These are phyloP conservation scores for Drosophila sulfurigaster DNA, from an alignment of 1,140 invertebrate genomes.

Conservation along the genomic window DNA sequence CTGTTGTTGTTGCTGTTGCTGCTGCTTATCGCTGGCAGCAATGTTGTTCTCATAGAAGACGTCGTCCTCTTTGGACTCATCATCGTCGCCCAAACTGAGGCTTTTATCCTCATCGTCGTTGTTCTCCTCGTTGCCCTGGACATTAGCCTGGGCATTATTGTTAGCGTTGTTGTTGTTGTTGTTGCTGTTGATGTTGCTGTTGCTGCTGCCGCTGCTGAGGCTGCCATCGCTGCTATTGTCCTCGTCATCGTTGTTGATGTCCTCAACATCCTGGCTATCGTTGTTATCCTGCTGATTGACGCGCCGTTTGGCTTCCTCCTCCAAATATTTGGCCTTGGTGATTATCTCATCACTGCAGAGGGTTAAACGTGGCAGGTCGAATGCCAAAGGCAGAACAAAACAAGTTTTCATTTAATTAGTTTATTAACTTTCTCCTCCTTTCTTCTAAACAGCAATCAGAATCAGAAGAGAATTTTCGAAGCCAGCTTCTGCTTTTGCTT, in stretches of 20 bases:
- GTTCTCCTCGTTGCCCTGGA: slow-evolving; percentile 76
- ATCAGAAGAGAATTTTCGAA: slow-evolving; percentile 3
- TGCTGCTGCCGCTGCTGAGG: slow-evolving; percentile 15
- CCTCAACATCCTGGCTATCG: slow-evolving; percentile 73
- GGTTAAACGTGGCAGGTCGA: slow-evolving; percentile 21
- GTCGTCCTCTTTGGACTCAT: slow-evolving; percentile 88
- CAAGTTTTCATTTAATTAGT: slow-evolving; percentile 78
- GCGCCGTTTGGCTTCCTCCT: slow-evolving; percentile 85
- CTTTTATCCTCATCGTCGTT: slow-evolving; percentile 77
- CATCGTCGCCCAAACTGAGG: slow-evolving; percentile 79
- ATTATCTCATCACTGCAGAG: slow-evolving; percentile 88
- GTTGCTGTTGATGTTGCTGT: slow-evolving; percentile 29
- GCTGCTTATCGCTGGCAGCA: slow-evolving; percentile 64
- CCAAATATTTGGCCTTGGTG: slow-evolving; percentile 88
- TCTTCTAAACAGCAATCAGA: slow-evolving; percentile 5
- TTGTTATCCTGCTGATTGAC: slow-evolving; percentile 79
- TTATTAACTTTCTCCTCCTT: slow-evolving; percentile 50
- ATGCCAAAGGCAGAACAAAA: slow-evolving; percentile 33
- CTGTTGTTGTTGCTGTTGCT: slow-evolving; percentile 51
- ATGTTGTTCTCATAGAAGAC: slow-evolving; percentile 90
- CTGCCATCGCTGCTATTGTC: slow-evolving; percentile 70
- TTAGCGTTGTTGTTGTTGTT: slow-evolving; percentile 55
- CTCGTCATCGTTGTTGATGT: slow-evolving; percentile 80
- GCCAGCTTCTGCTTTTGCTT: slow-evolving; percentile 41
- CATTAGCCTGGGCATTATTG: slow-evolving; percentile 74